phyloP scores from a whole-genome alignment of 2,797 vertebrate genomes.

The Neosilurus hyrtlii region DNA sequence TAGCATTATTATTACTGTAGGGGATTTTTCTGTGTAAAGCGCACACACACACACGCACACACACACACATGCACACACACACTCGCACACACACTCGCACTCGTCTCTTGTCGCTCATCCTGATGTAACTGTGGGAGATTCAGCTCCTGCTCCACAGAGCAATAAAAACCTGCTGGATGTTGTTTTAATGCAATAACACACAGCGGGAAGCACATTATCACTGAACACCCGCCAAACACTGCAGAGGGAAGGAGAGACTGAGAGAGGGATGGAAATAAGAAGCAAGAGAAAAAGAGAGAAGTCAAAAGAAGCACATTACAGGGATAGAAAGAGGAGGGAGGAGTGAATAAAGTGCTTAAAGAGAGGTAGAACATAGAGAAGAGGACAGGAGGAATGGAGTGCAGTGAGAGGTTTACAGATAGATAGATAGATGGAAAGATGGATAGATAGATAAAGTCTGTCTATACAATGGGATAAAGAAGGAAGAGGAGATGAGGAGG shows the following conservation, averaged over 20 bases:
- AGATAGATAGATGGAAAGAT: not conserved
- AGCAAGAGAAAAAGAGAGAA: not conserved
- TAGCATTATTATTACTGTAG: not conserved
- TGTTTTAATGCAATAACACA: conserved; percentile 27
- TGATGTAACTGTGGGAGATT: conserved; percentile 21
- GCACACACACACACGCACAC: not conserved
- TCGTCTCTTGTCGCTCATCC: not conserved
- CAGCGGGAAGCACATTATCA: not conserved
- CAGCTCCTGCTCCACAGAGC: conserved; percentile 10
- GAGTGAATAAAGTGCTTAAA: not conserved
- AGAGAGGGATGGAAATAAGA: not conserved
- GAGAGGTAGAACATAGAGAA: not conserved
- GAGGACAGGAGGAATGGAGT: too few species aligned
- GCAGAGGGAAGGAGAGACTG: not conserved
- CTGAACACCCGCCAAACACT: conserved; percentile 22
- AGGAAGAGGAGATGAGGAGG: not conserved
- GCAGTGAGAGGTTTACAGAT: too few species aligned
- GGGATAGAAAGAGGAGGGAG: not conserved
- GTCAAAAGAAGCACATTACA: too few species aligned
- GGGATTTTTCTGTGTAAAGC: not conserved
- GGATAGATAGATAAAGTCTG: not conserved
- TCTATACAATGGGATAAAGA: not conserved
- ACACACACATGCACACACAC: not conserved
- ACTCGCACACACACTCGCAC: not conserved
- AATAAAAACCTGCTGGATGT: conserved; percentile 22